Base-by-base conservation (phyloP, 2,888 invertebrate species). In the Rotaria sp. region DNA sequence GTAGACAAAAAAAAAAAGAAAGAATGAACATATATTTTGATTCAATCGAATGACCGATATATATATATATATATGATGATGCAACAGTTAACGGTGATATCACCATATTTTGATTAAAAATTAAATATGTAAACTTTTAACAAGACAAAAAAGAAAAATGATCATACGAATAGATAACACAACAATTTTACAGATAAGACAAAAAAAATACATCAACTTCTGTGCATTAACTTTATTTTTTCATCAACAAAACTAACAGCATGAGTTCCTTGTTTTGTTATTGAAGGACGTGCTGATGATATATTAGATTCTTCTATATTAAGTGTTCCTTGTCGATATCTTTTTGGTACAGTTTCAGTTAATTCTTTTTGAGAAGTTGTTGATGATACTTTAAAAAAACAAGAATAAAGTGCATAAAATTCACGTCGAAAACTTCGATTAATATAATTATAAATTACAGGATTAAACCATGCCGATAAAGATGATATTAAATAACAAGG, bases 361-460 rank as follows among this genome's bases (percentile, higher is more conserved):
- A 4, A 8, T 21, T 67, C 67, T 67, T 21, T 67, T 67, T 35
- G 67, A 67, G 8, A 7, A 15, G 35, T 67, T 67, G 35, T 0
- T 21, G 67, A 4, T 35, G 67, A 35, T 35, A 18, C 35, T 26
- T 24, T 45, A 80, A 41, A 80, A 80, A 45, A 80, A 35, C 80
- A 80, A 4, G 80, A 80, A 80, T 80, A 80, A 41, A 80, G 45
- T 45, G 80, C 38, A 80, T 80, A 80, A 45, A 80, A 80, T 80
- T 80, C 80, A 11, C 80, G 80, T 45, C 80, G 41, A 45, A 80
- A 80, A 80, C 80, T 80, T 2, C 45, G 80, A 80, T 80, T 80
- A n/a, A 80, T 80, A 80, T 80, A 80, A 80, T 80, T 80, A 80
- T 80, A 80, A 45, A 80, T 80, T 1, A 80, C 45, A 26, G 80